Evolutionary conservation across 2,888 invertebrate species (phyloP).

Genomic region (Cheilosia pagana): DNA sequence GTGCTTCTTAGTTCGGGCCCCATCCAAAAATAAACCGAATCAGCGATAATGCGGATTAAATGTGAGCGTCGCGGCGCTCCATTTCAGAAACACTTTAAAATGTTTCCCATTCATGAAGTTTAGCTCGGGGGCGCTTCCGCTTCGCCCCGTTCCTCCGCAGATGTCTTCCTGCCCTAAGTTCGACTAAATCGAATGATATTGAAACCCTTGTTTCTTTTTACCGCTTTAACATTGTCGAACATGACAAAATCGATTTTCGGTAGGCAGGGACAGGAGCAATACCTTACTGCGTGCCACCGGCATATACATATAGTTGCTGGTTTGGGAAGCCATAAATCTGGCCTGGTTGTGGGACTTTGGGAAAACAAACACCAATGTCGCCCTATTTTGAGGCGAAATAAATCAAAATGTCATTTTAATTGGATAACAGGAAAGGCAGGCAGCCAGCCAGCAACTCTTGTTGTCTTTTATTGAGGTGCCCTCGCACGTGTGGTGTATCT

Average conservation of each 20-base stretch:
- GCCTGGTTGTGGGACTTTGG: conserved; percentile 6
- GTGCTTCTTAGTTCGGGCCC: no score
- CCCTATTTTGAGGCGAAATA: conserved; percentile 54
- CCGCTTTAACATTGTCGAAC: not conserved
- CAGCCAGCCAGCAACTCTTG: not conserved
- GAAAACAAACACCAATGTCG: conserved; percentile 1
- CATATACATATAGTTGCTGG: not conserved
- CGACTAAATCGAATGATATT: no score
- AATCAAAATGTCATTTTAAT: conserved; percentile 69
- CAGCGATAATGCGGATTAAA: no score
- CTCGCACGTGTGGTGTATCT: not conserved
- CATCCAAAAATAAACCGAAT: no score
- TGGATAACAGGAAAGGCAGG: conserved; percentile 10
- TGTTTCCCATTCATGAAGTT: no score
- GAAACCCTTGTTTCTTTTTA: no score
- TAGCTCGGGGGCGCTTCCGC: no score
- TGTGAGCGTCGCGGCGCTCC: no score
- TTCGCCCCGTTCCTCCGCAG: no score
- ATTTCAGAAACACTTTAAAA: no score
- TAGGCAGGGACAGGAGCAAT: not conserved
- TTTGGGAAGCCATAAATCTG: conserved; percentile 38
- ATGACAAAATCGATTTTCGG: conserved; percentile 3
- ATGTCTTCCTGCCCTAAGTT: no score
- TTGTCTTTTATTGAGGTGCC: not conserved
- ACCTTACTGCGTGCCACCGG: not conserved